phyloP scores from a whole-genome alignment of 2,113 vertebrate species.

The Pluvianellus socialis region DNA sequence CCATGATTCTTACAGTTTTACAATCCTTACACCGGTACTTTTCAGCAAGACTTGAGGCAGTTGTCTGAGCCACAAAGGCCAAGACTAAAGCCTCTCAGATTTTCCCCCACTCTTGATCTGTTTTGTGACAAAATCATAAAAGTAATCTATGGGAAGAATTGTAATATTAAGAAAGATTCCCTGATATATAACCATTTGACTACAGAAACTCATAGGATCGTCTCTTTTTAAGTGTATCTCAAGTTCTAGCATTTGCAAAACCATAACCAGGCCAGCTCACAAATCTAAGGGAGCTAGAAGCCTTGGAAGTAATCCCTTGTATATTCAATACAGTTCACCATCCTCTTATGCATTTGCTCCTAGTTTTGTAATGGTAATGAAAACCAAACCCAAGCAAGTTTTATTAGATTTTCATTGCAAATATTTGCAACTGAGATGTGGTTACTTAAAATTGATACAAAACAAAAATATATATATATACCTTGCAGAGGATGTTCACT shows the following conservation, averaged over 20 bases:
- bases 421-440: conserved; percentile 26
- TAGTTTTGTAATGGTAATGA: conserved; percentile 48
- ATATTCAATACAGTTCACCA: conserved; percentile 14
- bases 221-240: neutral
- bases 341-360: conserved; percentile 29
- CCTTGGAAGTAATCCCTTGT: neutral
- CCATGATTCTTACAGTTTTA: neutral
- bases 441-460: conserved; percentile 39
- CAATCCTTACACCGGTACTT: neutral
- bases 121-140: neutral
- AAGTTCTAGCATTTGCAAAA: neutral
- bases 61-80: neutral
- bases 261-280: neutral
- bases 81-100: neutral
- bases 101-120: neutral
- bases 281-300: neutral
- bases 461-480: neutral
- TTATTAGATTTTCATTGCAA: conserved; percentile 55
- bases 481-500: neutral
- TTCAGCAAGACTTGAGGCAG: neutral
- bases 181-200: neutral
- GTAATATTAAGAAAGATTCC: neutral
- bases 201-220: neutral
- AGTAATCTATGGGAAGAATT: neutral
- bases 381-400: conserved; percentile 24